These are phyloP conservation scores for Cydia strobilella DNA, from an alignment of 1,140 invertebrate species.

Conservation along the genomic window DNA sequence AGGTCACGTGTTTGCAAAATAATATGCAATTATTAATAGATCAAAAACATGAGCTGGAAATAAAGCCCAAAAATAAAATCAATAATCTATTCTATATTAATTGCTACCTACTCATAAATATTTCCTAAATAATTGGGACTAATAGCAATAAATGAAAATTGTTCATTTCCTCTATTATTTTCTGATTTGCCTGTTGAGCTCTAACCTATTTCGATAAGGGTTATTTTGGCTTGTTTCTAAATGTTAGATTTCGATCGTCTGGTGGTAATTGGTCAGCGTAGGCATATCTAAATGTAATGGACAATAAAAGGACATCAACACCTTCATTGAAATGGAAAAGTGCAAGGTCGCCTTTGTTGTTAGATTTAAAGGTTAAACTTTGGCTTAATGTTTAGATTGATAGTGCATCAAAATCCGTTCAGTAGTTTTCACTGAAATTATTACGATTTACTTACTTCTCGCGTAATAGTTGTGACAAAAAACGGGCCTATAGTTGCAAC, in stretches of 20 bases:
- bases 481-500: too few species aligned
- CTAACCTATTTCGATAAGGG: not conserved
- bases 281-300: conserved; percentile 7
- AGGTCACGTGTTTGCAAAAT: not conserved
- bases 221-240: not conserved
- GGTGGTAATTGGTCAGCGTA: not conserved
- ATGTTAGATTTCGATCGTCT: not conserved
- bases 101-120: not conserved
- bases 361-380: not conserved
- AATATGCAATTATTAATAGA: not conserved
- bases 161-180: not conserved
- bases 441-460: too few species aligned
- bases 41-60: not conserved
- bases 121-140: not conserved
- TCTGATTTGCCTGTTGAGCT: not conserved
- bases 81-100: not conserved
- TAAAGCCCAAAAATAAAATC: not conserved
- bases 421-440: too few species aligned
- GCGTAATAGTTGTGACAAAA: too few species aligned
- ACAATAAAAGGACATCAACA: not conserved
- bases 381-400: not conserved
- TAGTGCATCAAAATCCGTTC: too few species aligned
- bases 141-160: not conserved
- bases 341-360: not conserved
- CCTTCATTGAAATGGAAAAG: not conserved